Conservation (phyloP, 2,113 vertebrate species). For the Syrrhaptes paradoxus region DNA sequence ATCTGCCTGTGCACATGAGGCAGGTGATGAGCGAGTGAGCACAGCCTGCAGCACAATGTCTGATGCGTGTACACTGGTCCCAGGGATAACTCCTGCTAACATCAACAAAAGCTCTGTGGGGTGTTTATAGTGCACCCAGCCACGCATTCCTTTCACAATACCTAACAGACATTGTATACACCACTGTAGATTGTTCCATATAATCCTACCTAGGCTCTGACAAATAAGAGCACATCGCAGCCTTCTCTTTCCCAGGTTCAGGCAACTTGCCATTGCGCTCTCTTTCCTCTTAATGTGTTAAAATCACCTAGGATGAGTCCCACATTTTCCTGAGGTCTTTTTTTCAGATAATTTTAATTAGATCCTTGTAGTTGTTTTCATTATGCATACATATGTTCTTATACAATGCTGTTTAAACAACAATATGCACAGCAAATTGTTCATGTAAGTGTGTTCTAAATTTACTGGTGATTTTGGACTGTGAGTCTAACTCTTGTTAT, state of each 20-base stretch:
- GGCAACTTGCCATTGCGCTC: background rate
- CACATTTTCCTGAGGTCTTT: background rate
- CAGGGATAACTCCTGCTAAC: background rate
- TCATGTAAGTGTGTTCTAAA: constrained; percentile 26
- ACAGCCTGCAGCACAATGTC: background rate
- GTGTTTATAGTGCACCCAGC: constrained; percentile 13
- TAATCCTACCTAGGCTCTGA: background rate
- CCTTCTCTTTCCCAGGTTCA: background rate
- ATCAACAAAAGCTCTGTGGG: background rate
- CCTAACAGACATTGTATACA: background rate
- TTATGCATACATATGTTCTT: background rate
- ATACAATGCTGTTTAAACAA: constrained; percentile 13
- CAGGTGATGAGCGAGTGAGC: rapidly evolving
- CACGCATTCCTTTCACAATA: background rate
- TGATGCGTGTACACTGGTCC: background rate
- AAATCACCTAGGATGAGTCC: background rate
- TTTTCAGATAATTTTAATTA: background rate
- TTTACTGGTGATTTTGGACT: constrained; percentile 28
- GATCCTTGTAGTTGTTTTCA: background rate
- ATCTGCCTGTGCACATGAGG: background rate
- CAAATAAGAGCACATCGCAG: rapidly evolving
- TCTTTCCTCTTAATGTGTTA: background rate
- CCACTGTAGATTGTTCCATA: background rate
- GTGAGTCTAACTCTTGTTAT: background rate
- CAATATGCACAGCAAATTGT: background rate